phyloP scores from a whole-genome alignment of 2,113 vertebrate genomes.

The Loxodonta africana region DNA sequence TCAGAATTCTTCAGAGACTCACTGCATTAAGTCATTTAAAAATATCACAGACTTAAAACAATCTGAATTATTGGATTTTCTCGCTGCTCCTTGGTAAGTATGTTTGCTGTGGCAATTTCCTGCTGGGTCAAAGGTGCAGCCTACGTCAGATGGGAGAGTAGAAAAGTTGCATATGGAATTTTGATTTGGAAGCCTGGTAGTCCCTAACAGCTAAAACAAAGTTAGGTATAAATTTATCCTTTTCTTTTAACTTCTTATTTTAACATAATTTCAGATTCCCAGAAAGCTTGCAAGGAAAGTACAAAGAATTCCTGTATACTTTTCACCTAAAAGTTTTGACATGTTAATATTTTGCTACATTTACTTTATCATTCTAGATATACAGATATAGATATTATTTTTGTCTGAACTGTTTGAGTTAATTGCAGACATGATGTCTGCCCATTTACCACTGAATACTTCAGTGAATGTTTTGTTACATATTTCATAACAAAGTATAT shows the following conservation, averaged over 20 bases:
- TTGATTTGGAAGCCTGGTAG: conserved; percentile 44
- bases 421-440: neutral
- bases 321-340: neutral
- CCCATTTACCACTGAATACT: neutral
- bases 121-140: conserved; percentile 75
- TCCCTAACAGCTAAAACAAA: neutral
- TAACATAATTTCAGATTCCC: conserved; percentile 46
- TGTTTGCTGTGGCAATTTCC: conserved; percentile 74
- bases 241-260: conserved; percentile 61
- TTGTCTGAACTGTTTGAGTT: neutral
- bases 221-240: conserved; percentile 1
- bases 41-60: conserved; percentile 71
- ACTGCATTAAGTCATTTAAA: conserved; percentile 76
- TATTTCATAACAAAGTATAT: neutral
- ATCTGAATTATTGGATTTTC: conserved; percentile 65
- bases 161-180: conserved; percentile 79
- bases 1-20: conserved; percentile 72
- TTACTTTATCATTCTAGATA: neutral
- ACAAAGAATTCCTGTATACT: neutral
- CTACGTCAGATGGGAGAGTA: conserved; percentile 42
- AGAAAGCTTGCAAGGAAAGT: conserved; percentile 37
- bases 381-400: neutral
- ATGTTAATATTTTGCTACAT: neutral
- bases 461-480: conserved; percentile 44
- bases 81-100: neutral